These are phyloP conservation scores for Acrocephalus arundinaceus DNA, from an alignment of 2,113 vertebrate genomes.

Conservation along the genomic window DNA sequence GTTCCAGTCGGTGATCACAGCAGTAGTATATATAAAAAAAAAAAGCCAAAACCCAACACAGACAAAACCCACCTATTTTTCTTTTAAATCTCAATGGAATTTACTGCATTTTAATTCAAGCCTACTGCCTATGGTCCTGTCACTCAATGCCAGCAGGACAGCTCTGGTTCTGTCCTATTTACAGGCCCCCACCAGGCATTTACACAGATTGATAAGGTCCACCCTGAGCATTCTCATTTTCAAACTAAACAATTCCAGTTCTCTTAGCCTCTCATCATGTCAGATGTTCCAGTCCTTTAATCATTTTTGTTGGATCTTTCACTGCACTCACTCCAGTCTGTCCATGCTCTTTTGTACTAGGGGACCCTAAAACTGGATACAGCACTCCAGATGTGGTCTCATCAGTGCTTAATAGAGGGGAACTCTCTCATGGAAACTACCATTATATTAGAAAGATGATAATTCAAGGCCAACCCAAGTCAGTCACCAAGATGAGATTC, in stretches of 20 bases:
- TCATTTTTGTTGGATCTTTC: background rate
- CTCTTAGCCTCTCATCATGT: background rate
- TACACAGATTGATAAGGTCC: background rate
- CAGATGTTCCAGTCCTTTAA: background rate
- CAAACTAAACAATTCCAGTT: background rate
- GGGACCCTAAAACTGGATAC: background rate
- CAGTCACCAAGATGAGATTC: background rate
- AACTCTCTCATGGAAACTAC: background rate
- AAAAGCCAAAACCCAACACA: background rate
- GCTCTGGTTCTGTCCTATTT: background rate
- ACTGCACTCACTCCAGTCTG: background rate
- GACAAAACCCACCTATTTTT: background rate
- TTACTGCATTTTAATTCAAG: background rate
- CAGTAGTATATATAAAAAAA: background rate
- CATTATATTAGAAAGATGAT: background rate
- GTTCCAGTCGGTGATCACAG: background rate
- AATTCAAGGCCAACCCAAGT: background rate
- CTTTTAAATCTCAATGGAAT: background rate
- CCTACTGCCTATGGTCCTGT: background rate
- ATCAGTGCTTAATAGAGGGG: background rate
- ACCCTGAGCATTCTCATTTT: background rate
- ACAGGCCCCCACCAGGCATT: background rate
- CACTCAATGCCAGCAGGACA: background rate
- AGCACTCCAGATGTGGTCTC: background rate
- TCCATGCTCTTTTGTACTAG: background rate